phyloP scores from a whole-genome alignment of 2,113 vertebrate species.

The Takifugu bimaculatus region DNA sequence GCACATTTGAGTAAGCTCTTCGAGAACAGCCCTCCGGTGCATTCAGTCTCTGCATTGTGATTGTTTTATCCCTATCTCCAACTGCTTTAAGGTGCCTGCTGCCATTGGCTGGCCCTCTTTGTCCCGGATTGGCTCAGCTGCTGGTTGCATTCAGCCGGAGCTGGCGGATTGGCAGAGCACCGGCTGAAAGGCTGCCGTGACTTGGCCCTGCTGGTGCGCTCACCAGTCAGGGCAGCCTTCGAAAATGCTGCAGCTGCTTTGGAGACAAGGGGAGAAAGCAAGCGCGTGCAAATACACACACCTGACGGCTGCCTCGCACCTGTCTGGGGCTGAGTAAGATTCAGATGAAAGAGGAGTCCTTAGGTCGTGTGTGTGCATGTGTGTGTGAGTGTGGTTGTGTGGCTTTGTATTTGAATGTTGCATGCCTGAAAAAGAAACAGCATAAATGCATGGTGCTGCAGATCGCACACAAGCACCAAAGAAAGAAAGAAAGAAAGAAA shows the following conservation, averaged over 20 bases:
- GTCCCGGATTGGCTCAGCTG: conserved; percentile 49
- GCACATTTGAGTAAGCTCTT: conserved; percentile 38
- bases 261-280: conserved; percentile 40
- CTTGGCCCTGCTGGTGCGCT: conserved; percentile 40
- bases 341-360: conserved; percentile 62
- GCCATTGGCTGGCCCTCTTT: conserved; percentile 45
- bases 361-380: conserved; percentile 19
- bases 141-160: conserved; percentile 25
- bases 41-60: conserved; percentile 37
- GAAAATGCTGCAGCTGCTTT: conserved; percentile 57
- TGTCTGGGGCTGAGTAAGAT: conserved; percentile 67
- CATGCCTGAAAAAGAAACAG: conserved; percentile 42
- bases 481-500: neutral
- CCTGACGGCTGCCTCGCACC: conserved; percentile 81
- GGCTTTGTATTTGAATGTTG: conserved; percentile 49
- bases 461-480: neutral
- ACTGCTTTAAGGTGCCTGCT: conserved; percentile 44
- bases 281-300: conserved; percentile 48
- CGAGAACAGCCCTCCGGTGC: conserved; percentile 58
- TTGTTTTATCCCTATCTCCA: conserved; percentile 68
- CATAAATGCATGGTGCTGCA: conserved; percentile 3
- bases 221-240: conserved; percentile 25
- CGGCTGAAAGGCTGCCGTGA: conserved; percentile 29
- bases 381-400: conserved; percentile 36
- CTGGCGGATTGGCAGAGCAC: conserved; percentile 44